Evolutionary conservation across 2,888 invertebrate species (phyloP).

Genomic region (Oscheius sp.): DNA sequence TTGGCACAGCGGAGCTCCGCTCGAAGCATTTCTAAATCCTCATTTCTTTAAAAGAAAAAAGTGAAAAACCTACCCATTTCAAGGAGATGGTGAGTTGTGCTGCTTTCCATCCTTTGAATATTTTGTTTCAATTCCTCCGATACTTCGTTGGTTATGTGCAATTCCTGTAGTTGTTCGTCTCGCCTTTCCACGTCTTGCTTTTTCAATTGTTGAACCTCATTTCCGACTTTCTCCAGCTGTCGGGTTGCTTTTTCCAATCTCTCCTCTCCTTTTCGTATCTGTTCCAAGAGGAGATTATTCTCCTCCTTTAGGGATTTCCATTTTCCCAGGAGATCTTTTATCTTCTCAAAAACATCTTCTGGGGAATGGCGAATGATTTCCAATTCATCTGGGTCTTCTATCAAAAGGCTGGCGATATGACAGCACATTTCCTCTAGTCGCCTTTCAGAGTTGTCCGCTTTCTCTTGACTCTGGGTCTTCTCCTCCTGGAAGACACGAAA

Average conservation of each 20-base stretch:
- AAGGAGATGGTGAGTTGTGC: slow-evolving; percentile 42
- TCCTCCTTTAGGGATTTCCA: slow-evolving; percentile 4
- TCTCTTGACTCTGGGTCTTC: background rate
- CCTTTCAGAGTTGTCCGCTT: slow-evolving; percentile 8
- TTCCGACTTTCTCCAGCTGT: slow-evolving; percentile 40
- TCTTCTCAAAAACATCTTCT: background rate
- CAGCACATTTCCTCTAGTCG: slow-evolving; percentile 25
- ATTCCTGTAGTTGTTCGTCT: slow-evolving; percentile 39
- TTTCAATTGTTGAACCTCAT: slow-evolving; percentile 45
- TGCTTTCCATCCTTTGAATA: slow-evolving; percentile 42
- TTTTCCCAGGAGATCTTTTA: background rate
- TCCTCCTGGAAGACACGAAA: slow-evolving; percentile 17
- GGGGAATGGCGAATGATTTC: slow-evolving; percentile 14
- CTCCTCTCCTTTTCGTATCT: slow-evolving; percentile 14
- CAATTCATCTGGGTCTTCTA: slow-evolving; percentile 20
- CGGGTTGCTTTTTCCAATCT: slow-evolving; percentile 6
- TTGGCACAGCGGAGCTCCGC: slow-evolving; percentile 48
- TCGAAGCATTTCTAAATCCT: slow-evolving; percentile 40
- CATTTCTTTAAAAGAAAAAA: background rate
- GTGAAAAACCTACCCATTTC: slow-evolving; percentile 39
- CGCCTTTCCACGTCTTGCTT: slow-evolving; percentile 36
- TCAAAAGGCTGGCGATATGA: slow-evolving; percentile 21
- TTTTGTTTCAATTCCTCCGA: slow-evolving; percentile 45
- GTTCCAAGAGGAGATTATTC: slow-evolving; percentile 6
- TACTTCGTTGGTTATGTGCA: slow-evolving; percentile 41